phyloP scores from a whole-genome alignment of 2,888 invertebrate species.

The Pyrocoelia pectoralis region DNA sequence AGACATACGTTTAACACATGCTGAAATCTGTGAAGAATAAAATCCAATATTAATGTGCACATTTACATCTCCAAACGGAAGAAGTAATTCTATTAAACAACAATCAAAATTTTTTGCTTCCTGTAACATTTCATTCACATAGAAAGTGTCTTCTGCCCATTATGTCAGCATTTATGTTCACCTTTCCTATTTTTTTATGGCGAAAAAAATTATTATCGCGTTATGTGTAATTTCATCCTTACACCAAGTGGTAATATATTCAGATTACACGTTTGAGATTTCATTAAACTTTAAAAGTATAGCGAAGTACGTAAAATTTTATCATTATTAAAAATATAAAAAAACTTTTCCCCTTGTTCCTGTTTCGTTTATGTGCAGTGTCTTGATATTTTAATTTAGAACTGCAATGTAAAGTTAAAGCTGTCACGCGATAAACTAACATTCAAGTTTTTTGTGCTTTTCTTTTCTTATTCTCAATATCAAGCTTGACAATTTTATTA shows the following conservation, averaged over 20 bases:
- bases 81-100: neutral
- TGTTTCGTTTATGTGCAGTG: neutral
- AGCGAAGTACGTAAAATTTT: neutral
- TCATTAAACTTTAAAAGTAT: neutral
- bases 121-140: neutral
- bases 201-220: neutral
- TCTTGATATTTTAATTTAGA: neutral
- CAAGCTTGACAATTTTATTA: neutral
- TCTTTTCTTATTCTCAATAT: neutral
- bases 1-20: constrained; percentile 41
- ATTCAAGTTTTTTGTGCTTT: no score
- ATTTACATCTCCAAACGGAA: neutral
- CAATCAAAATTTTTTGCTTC: neutral
- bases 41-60: constrained; percentile 12
- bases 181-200: neutral
- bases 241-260: neutral
- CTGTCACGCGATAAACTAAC: neutral
- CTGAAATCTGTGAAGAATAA: constrained; percentile 32
- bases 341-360: neutral
- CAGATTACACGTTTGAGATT: neutral
- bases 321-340: neutral
- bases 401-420: neutral
- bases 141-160: neutral
- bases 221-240: neutral
- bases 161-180: neutral